phyloP scores from a whole-genome alignment of 2,113 vertebrate species.

The Pelvicachromis taeniatus region DNA sequence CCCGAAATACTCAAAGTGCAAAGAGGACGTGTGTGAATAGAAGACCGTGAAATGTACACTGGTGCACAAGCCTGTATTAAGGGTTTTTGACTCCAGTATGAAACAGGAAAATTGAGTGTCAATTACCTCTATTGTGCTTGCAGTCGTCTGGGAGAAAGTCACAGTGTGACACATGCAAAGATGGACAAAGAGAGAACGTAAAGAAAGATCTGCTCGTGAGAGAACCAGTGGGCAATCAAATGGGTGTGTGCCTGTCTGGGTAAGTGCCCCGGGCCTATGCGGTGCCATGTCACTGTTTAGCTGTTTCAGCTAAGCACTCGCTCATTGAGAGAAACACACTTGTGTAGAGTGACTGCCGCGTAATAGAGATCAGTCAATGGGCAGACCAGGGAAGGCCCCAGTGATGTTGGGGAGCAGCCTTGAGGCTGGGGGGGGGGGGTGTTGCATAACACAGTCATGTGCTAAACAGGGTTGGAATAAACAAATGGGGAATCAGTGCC shows the following conservation, averaged over 20 bases:
- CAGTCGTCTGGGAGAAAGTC: not conserved
- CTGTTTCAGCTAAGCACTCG: conserved; percentile 34
- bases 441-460: conserved; percentile 63
- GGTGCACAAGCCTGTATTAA: not conserved
- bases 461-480: conserved; percentile 34
- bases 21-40: not conserved
- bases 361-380: conserved; percentile 71
- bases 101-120: conserved; percentile 40
- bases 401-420: conserved; percentile 58
- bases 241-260: not conserved
- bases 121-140: conserved; percentile 35
- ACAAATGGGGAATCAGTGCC: conserved; percentile 47
- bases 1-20: not conserved
- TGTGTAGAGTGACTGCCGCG: conserved; percentile 56
- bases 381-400: conserved; percentile 33
- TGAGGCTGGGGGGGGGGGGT: not conserved
- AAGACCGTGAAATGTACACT: not conserved
- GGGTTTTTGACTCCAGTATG: conserved; percentile 36
- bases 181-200: not conserved
- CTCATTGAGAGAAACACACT: conserved; percentile 38
- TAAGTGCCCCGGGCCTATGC: not conserved
- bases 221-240: not conserved
- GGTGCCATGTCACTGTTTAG: conserved; percentile 55
- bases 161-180: not conserved
- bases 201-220: not conserved